Evolutionary conservation across 2,888 invertebrate species (phyloP), one percentile per base, ranked within the genome.

Genomic region (Thera britannica): DNA sequence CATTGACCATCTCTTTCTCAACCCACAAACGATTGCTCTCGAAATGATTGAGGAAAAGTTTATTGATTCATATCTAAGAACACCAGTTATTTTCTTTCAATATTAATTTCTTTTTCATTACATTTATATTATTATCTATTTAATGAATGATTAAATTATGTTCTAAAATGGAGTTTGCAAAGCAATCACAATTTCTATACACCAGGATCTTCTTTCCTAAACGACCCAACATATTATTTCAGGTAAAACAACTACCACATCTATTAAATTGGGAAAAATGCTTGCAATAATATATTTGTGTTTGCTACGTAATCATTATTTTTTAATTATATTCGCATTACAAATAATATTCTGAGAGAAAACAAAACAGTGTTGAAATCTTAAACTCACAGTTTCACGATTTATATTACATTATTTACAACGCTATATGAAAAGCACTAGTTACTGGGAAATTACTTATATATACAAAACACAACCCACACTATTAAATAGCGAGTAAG

Each of bases 391-490:
- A 63, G 66, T 58, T 54, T 64, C 52, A 72, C 48, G 58, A 65
- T 65, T 87, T 90, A 90, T 85, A 78, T 80, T 90, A 91, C 85
- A 89, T 82, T 92, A 92, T 92, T 75, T 93, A 93, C 93, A 93
- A 77, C 77, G 84, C 89, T 90, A 89, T 87, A 64, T 77, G 85
- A 84, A 85, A 92, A 92, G 92, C 92, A 78, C 81, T 75, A 73
- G 77, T 90, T 92, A 90, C 88, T 83, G 86, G 88, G 83, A 88
- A 23, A 86, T 89, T 86, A 85, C 80, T 86, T 87, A 9, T 90
- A 89, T 90, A 92, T 91, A 92, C 89, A 91, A 90, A 90, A 92
- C 93, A 93, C 93, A 93, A 93, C 93, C 93, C 90, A 90, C 90
- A 88, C 92, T 93, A 93, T 66, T 90, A 86, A 90, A 89, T 92